These are phyloP conservation scores for Eudemis profundana DNA, from an alignment of 2,888 invertebrate species.

Conservation along the genomic window DNA sequence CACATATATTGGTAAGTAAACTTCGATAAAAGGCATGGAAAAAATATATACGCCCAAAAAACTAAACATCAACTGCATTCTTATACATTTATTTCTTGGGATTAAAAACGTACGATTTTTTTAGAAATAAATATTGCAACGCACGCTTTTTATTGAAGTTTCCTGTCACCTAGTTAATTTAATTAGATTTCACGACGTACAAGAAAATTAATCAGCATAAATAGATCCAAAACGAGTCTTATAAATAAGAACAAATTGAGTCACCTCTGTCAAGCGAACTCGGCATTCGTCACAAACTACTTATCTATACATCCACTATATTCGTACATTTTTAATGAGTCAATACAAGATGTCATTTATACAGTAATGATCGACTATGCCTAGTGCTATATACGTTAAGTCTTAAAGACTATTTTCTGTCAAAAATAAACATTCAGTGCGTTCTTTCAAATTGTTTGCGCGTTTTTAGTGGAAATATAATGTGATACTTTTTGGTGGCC, in stretches of 20 bases:
- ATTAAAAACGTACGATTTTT: not conserved
- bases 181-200: not conserved
- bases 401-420: slow-evolving; percentile 49
- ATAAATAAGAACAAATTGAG: not conserved
- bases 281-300: slow-evolving; percentile 34
- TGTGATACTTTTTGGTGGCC: not conserved
- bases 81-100: too few species aligned
- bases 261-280: not conserved
- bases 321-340: slow-evolving; percentile 41
- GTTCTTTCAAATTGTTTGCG: slow-evolving; percentile 26
- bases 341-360: slow-evolving; percentile 44
- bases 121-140: not conserved
- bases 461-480: not conserved
- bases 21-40: slow-evolving; percentile 13
- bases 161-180: not conserved
- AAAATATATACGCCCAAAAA: not conserved
- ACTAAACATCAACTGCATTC: too few species aligned
- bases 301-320: slow-evolving; percentile 46
- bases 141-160: slow-evolving; percentile 6
- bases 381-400: slow-evolving; percentile 41
- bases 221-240: slow-evolving; percentile 5
- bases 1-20: not conserved
- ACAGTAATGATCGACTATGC: slow-evolving; percentile 46
- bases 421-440: slow-evolving; percentile 54
- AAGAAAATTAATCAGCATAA: slow-evolving; percentile 3